phyloP scores from a whole-genome alignment of 2,113 vertebrate species.

The Otocyon megalotis region DNA sequence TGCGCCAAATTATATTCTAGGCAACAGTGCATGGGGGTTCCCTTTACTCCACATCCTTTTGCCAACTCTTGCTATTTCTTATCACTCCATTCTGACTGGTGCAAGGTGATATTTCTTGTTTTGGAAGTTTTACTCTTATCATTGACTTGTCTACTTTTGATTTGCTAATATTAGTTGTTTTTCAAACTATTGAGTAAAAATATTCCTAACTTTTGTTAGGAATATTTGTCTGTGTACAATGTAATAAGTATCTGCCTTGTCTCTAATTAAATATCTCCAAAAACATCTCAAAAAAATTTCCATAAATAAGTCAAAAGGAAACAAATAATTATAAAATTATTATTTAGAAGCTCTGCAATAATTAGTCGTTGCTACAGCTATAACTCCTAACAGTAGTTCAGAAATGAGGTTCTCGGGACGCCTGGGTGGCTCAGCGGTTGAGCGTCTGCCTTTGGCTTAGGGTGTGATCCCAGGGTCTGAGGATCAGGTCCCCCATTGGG shows the following conservation, averaged over 20 bases:
- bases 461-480: too few species aligned
- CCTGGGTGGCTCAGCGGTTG: too few species aligned
- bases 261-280: constrained; percentile 59
- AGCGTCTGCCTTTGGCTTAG: too few species aligned
- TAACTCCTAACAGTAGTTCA: neutral
- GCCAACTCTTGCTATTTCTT: neutral
- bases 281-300: constrained; percentile 43
- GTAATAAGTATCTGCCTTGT: constrained; percentile 45
- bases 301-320: constrained; percentile 46
- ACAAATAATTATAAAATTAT: constrained; percentile 28
- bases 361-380: neutral
- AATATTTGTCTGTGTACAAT: neutral
- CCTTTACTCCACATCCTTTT: neutral
- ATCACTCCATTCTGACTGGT: neutral
- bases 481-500: too few species aligned
- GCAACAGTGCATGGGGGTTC: neutral
- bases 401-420: neutral
- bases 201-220: neutral
- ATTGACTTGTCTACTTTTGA: constrained; percentile 41
- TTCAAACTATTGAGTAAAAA: constrained; percentile 47
- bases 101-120: neutral
- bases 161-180: constrained; percentile 37
- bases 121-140: constrained; percentile 42
- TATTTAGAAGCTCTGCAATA: constrained; percentile 6
- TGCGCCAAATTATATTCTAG: neutral